Evolutionary conservation across 1,140 invertebrate species (phyloP).

Genomic region (Cryptotermes secundus): DNA sequence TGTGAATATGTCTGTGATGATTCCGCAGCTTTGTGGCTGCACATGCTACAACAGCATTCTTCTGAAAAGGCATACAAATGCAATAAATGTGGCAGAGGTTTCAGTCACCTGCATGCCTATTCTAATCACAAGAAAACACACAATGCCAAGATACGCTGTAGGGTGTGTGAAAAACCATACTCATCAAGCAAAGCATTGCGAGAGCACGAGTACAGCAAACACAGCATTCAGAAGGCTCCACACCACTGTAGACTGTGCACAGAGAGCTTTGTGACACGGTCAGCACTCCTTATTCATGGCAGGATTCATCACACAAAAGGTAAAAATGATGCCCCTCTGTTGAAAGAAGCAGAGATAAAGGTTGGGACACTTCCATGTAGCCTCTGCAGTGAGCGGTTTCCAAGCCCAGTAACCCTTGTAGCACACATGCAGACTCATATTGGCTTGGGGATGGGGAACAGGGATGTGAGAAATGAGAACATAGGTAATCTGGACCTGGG

Average conservation of each 20-base stretch:
- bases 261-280: background rate
- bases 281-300: conserved; percentile 1
- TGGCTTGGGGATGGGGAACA: background rate
- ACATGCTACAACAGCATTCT: background rate
- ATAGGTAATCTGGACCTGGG: background rate
- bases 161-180: background rate
- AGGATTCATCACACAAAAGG: background rate
- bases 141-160: background rate
- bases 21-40: background rate
- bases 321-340: background rate
- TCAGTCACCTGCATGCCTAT: background rate
- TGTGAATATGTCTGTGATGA: background rate
- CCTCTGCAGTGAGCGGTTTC: background rate
- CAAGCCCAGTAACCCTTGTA: background rate
- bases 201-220: background rate
- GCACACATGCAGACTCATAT: background rate
- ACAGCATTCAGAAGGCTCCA: background rate
- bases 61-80: background rate
- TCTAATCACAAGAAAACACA: conserved; percentile 16
- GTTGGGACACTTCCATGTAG: background rate
- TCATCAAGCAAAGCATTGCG: background rate
- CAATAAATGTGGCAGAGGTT: background rate
- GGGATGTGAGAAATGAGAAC: background rate
- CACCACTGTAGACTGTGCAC: conserved; percentile 4
- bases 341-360: background rate